These are phyloP conservation scores for Lasioglossum figueresi DNA, from an alignment of 2,888 invertebrate species.

Conservation along the genomic window DNA sequence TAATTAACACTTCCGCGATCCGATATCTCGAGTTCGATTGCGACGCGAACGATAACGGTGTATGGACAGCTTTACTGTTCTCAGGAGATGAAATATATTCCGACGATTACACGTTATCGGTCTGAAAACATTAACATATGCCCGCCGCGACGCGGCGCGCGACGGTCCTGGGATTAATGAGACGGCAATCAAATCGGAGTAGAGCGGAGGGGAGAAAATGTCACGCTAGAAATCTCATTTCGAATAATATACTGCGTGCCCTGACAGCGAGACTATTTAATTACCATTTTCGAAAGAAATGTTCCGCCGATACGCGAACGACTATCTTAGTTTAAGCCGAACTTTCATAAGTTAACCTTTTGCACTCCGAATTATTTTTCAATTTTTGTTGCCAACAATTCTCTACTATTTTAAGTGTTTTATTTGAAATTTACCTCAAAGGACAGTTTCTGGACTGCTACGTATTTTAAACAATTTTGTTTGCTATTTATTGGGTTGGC, in stretches of 20 bases:
- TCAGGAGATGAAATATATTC: slow-evolving; percentile 68
- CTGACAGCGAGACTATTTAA: not conserved
- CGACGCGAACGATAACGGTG: slow-evolving; percentile 62
- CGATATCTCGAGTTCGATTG: slow-evolving; percentile 53
- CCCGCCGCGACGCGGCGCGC: not conserved
- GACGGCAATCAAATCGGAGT: slow-evolving; percentile 11
- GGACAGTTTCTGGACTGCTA: too few species aligned
- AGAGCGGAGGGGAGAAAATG: not conserved
- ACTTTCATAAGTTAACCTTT: too few species aligned
- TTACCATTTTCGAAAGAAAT: not conserved
- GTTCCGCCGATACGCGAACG: not conserved
- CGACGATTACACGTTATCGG: slow-evolving; percentile 68
- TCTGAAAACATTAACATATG: slow-evolving; percentile 70
- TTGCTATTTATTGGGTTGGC: too few species aligned
- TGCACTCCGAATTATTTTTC: too few species aligned
- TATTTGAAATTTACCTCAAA: too few species aligned
- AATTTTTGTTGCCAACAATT: too few species aligned
- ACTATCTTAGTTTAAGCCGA: not conserved
- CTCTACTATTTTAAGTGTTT: too few species aligned
- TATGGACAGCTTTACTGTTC: slow-evolving; percentile 73
- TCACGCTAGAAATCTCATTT: not conserved
- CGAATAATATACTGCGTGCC: not conserved
- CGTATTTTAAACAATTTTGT: too few species aligned
- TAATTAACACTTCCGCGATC: slow-evolving; percentile 62
- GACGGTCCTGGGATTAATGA: slow-evolving; percentile 29